These are phyloP conservation scores for Drepana falcataria DNA, from an alignment of 2,888 invertebrate species.

Conservation along the genomic window DNA sequence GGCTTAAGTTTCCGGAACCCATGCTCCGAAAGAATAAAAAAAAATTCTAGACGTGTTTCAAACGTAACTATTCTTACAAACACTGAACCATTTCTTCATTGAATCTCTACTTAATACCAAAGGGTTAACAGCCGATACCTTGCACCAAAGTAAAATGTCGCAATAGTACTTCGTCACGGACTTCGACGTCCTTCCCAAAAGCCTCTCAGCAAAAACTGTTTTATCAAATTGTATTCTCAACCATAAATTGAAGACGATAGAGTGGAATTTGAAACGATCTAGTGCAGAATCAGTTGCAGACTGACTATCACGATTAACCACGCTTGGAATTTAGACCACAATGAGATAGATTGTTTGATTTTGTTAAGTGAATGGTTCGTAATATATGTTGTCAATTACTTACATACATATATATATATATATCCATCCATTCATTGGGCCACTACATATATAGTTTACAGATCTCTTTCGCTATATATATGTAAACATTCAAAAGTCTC, in stretches of 20 bases:
- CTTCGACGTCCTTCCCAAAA: slow-evolving; percentile 50
- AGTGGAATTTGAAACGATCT: slow-evolving; percentile 21
- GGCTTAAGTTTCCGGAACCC: no score
- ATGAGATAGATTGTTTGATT: slow-evolving; percentile 29
- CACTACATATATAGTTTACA: no score
- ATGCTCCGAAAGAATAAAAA: no score
- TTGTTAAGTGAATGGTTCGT: not conserved
- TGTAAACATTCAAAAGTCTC: no score
- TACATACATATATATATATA: no score
- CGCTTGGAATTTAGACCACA: slow-evolving; percentile 48
- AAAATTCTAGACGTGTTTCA: no score
- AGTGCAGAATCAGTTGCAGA: slow-evolving; percentile 35
- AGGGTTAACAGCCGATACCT: slow-evolving; percentile 8
- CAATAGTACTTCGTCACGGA: slow-evolving; percentile 47
- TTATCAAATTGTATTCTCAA: slow-evolving; percentile 33
- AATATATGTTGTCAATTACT: not conserved
- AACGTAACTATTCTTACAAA: no score
- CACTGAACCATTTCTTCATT: no score
- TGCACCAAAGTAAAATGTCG: slow-evolving; percentile 32
- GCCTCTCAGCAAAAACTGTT: slow-evolving; percentile 41
- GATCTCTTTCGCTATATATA: no score
- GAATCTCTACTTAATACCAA: not conserved
- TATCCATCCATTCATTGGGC: no score
- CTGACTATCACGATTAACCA: slow-evolving; percentile 55
- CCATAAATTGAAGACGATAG: slow-evolving; percentile 23